Conservation (phyloP, 2,797 vertebrate species). For the Balearica regulorum region DNA sequence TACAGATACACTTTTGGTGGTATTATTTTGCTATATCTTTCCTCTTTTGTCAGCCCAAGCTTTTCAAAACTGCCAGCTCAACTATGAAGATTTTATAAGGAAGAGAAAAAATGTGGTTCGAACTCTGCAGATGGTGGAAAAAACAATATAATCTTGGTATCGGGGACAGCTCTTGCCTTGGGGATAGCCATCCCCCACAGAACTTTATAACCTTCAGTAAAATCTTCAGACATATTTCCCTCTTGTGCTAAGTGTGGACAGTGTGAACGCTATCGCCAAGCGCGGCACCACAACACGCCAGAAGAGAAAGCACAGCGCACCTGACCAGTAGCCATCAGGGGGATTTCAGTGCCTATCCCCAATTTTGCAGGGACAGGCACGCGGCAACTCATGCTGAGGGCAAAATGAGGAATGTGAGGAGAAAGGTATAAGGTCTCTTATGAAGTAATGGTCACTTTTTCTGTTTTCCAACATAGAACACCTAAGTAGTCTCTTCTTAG, state of each 20-base stretch:
- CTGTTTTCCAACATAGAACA: neutral
- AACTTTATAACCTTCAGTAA: neutral
- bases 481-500: neutral
- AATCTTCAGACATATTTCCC: neutral
- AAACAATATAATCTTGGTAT: neutral
- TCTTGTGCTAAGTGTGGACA: neutral
- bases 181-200: neutral
- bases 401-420: neutral
- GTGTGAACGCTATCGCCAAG: neutral
- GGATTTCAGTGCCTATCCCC: neutral
- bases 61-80: neutral
- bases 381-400: neutral
- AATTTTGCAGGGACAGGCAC: neutral
- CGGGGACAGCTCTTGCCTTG: neutral
- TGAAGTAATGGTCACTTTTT: neutral
- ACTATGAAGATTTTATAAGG: neutral
- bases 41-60: neutral
- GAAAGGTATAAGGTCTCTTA: neutral
- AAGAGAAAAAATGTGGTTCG: neutral
- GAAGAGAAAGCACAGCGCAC: neutral
- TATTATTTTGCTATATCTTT: neutral
- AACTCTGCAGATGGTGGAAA: neutral
- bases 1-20: neutral
- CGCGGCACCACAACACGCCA: fast-evolving
- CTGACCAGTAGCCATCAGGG: fast-evolving